Evolutionary conservation across 2,113 vertebrate genomes (phyloP).

Genomic region (Bos javanicus): DNA sequence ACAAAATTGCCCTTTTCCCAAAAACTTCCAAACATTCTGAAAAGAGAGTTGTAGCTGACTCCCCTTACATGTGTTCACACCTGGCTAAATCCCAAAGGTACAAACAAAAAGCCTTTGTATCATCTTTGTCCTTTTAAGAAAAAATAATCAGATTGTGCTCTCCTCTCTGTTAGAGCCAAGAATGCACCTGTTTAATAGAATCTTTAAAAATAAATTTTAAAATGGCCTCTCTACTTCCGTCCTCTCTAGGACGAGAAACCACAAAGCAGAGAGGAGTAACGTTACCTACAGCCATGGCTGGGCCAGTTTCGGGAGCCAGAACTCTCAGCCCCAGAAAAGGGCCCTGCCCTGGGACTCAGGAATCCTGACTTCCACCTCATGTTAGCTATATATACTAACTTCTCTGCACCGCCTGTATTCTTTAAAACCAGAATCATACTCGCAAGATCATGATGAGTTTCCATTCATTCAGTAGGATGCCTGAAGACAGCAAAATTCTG

Average conservation of each 20-base stretch:
- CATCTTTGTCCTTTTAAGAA: neutral
- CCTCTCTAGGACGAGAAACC: neutral
- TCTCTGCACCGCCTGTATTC: neutral
- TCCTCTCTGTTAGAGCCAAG: neutral
- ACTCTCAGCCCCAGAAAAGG: neutral
- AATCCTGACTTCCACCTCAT: neutral
- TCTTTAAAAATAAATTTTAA: neutral
- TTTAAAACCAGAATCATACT: neutral
- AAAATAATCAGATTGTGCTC: neutral
- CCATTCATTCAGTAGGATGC: neutral
- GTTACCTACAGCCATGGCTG: fast-evolving
- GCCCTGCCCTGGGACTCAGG: neutral
- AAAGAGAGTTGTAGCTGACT: neutral
- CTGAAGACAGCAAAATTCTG: neutral
- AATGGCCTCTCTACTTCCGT: neutral
- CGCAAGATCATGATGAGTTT: neutral
- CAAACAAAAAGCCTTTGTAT: neutral
- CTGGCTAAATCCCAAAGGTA: slow-evolving; percentile 9
- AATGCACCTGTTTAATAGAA: neutral
- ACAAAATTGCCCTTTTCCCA: neutral
- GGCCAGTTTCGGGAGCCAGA: neutral
- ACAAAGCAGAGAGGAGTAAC: neutral
- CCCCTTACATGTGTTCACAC: neutral
- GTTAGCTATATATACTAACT: neutral
- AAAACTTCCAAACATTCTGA: neutral